Percentiles rank a stretch among this genome's conserved stretches.
Evolutionary conservation across 2,113 vertebrate species (phyloP).

Genomic region (Tragelaphus scriptus): DNA sequence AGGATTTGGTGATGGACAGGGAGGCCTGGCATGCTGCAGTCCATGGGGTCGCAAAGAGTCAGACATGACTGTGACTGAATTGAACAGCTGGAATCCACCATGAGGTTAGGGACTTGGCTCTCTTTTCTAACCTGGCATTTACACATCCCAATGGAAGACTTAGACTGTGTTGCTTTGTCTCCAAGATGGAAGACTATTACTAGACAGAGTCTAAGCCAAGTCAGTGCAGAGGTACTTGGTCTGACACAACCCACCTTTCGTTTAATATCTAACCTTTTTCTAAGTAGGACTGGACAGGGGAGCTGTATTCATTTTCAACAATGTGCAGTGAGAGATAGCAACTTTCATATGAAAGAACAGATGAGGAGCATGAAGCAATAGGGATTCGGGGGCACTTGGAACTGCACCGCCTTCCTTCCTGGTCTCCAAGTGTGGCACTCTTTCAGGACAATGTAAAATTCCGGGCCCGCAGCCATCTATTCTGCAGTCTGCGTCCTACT

Average conservation of each 20-base stretch:
- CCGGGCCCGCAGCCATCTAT: neutral
- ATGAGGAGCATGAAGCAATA: neutral
- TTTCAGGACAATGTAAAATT: neutral
- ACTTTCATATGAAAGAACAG: neutral
- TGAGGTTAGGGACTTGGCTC: neutral
- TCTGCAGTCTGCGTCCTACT: neutral
- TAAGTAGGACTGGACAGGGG: neutral
- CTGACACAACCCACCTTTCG: neutral
- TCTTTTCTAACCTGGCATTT: neutral
- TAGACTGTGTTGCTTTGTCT: neutral
- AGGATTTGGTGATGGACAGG: neutral
- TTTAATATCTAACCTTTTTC: neutral
- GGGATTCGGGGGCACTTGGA: neutral
- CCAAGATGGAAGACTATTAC: neutral
- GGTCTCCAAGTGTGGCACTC: neutral
- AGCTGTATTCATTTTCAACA: neutral
- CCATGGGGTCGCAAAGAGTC: neutral
- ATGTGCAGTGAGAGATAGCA: neutral
- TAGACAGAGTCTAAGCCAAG: neutral
- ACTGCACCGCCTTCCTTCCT: neutral
- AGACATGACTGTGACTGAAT: accelerated
- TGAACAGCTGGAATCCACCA: neutral
- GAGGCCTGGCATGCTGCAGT: neutral
- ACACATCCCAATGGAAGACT: neutral
- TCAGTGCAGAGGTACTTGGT: neutral